Evolutionary conservation across 2,113 vertebrate genomes (phyloP), one percentile per base, ranked within the genome.

Genomic region (Cephalopholis sonnerati): DNA sequence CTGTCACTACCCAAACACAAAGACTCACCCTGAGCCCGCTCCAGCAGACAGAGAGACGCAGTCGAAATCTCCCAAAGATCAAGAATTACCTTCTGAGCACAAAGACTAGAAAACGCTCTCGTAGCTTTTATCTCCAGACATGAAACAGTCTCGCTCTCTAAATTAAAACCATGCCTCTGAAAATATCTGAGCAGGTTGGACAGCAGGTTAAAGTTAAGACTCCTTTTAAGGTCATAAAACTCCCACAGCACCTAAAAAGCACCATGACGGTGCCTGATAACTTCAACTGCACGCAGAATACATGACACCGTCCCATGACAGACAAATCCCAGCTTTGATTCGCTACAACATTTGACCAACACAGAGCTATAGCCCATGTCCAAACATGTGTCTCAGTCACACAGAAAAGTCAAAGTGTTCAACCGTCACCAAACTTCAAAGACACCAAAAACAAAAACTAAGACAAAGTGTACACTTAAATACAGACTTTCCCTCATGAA

Each of bases 191-290:
- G 50, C 50, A 51, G 15, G 55, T 17, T 58, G 25, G 36, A 62
- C 59, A 62, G 36, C 62, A 64, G 62, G 62, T 64, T 65, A 65
- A 65, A 25, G 63, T 65, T 39, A 36, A 58, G 61, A 64, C 22
- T 44, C 22, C 24, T 16, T 25, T 67, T 1, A 12, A 46, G 63
- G 54, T 41, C 69, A 27, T 78, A 59, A 78, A 82, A 74, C 22
- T 70, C 32, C 48, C 36, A n/a, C 2, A 5, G 39, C 46, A 29
- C n/a, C 57, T 46, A 3, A 65, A 76, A 15, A 44, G 18, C 16
- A 69, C 36, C 69, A 2, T 82, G 79, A 86, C 61, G 16, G 61
- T 2, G 41, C 22, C 53, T 39, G 66, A 81, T 17, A 61, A 64
- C 27, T 6, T 1, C 24, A 16, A 24, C 62, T 17, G 57, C 54